Percentiles rank a stretch among this genome's conserved stretches.
These are phyloP conservation scores for Sepioteuthis lessoniana DNA, from an alignment of 2,888 invertebrate species.

Conservation along the genomic window DNA sequence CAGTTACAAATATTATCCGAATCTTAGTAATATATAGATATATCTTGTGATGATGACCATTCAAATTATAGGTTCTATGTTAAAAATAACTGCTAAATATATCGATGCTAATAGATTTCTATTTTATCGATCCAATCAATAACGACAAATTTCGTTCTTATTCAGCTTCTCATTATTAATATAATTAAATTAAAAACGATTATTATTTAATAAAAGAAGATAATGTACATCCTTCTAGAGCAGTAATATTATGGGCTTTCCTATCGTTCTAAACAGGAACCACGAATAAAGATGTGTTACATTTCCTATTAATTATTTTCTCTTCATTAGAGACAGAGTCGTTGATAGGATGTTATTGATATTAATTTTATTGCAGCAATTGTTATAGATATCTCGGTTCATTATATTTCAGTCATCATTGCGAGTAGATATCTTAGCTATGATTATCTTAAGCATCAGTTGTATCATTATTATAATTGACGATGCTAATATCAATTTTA, in stretches of 20 bases:
- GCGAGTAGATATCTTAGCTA: background rate
- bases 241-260: background rate
- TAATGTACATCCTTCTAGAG: background rate
- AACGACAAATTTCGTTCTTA: background rate
- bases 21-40: too few species aligned
- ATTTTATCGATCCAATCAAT: background rate
- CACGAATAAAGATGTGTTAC: background rate
- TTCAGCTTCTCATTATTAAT: background rate
- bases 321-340: background rate
- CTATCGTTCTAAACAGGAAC: background rate
- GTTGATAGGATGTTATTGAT: background rate
- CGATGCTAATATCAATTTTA: background rate
- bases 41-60: too few species aligned
- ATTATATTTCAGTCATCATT: background rate
- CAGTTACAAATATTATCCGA: too few species aligned
- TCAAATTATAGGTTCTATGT: background rate
- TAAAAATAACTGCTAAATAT: background rate
- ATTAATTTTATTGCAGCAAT: constrained; percentile 33
- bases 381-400: background rate
- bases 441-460: background rate
- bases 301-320: background rate
- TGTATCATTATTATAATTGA: background rate
- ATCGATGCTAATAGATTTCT: background rate
- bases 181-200: background rate
- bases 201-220: background rate